Evolutionary conservation across 2,113 vertebrate genomes (phyloP), one percentile per base, ranked within the genome.

Genomic region (Phaethon lepturus): DNA sequence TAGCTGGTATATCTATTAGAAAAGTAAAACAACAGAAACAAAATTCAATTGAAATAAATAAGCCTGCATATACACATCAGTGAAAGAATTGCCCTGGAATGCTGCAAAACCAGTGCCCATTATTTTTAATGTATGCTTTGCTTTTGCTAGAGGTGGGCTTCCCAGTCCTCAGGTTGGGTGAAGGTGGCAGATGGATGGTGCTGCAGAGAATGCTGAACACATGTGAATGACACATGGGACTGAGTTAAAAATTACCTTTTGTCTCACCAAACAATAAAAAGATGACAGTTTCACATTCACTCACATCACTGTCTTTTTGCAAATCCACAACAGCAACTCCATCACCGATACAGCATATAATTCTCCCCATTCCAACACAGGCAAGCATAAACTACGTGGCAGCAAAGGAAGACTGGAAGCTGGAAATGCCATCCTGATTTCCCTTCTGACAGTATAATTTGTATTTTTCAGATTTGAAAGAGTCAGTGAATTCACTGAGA

Each of bases 111-210:
- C 58, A 83, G 16, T 35, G 12, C 77, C 95, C n/a, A 29, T 97
- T 95, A 94, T 88, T 97, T 93, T 95, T 95, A 94, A 94, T 86
- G 47, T 79, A 93, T 93, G 45, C 50, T 91, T 93, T 93, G 81
- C 38, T 14, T 59, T 97, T 79, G 18, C 66, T 66, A 40, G 59
- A 55, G 28, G 18, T 91, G 87, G 66, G 18, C n/a, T 95, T 94
- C 53, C 55, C 35, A 55, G 66, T 91, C 84, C 84, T 94, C 71
- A 55, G 50, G 62, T 45, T 93, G 89, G 94, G 71, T 73, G 47
- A 95, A 86, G 58, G 45, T 93, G 66, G 81, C 69, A 90, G 88
- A 69, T 33, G 69, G 66, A 93, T 75, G 45, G 58, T 89, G 78
- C 58, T 83, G 50, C 63, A 88, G 45, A 85, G 49, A 87, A 66